These are phyloP conservation scores for Subanguina moxae DNA, from an alignment of 1,140 invertebrate species.

Conservation along the genomic window DNA sequence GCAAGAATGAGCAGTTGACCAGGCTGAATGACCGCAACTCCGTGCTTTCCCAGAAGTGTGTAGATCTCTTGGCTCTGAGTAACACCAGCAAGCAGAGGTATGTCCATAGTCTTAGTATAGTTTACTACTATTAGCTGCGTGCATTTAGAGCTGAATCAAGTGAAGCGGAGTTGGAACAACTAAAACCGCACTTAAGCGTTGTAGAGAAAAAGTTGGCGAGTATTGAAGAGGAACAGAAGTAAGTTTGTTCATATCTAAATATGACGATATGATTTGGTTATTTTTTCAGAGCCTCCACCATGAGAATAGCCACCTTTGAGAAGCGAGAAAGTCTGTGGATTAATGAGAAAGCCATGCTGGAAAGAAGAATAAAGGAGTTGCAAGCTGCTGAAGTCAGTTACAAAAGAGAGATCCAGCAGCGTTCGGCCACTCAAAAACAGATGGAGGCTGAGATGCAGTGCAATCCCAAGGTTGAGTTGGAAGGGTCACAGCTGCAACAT, in stretches of 20 bases:
- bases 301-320: slow-evolving; percentile 21
- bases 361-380: slow-evolving; percentile 15
- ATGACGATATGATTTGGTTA: slow-evolving; percentile 2
- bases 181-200: slow-evolving; percentile 19
- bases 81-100: slow-evolving; percentile 17
- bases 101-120: background rate
- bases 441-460: background rate
- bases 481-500: slow-evolving; percentile 4
- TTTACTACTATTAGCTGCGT: background rate
- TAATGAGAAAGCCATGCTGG: slow-evolving; percentile 20
- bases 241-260: background rate
- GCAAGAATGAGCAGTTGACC: slow-evolving; percentile 22
- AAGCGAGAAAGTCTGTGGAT: slow-evolving; percentile 23
- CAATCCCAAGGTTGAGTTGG: background rate
- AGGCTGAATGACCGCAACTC: slow-evolving; percentile 24
- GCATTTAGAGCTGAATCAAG: slow-evolving; percentile 12
- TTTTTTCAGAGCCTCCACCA: slow-evolving; percentile 13
- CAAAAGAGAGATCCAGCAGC: background rate
- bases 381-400: background rate
- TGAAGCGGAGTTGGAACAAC: slow-evolving; percentile 27
- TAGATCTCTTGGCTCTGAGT: slow-evolving; percentile 20
- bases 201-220: slow-evolving; percentile 19
- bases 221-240: slow-evolving; percentile 20
- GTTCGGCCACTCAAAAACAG: slow-evolving; percentile 5
- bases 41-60: slow-evolving; percentile 28